Evolutionary conservation across 2,113 vertebrate genomes (phyloP), one percentile per base, ranked within the genome.

Genomic region (Phyllostomus hastatus): DNA sequence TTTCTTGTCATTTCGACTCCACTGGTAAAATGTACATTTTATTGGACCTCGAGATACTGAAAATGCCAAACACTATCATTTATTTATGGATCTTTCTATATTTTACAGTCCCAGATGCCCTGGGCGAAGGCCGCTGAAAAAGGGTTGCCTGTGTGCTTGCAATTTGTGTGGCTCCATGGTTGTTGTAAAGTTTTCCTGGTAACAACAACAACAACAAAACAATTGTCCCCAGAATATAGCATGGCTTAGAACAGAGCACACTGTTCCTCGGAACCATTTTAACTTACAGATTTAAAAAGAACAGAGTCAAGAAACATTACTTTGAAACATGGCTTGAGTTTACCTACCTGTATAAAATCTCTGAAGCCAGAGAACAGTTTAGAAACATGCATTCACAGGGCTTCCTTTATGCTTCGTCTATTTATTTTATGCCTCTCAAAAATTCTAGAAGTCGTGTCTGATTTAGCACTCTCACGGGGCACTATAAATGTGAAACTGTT

Each of bases 401-500:
- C 11, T 54, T 81, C 59, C 9, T 61, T 52, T 52, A 52, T 52
- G 66, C n/a, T 31, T 38, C 31, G 79, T 89, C 33, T 75, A 59
- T 90, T 94, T 93, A 57, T 79, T 80, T 93, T 86, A 61, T 57
- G 5, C 31, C n/a, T 93, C 83, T 79, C 48, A 88, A 90, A 94
- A 93, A 80, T 93, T 93, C 72, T 89, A n/a, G 33, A 87, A 95
- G 33, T 89, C 26, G 20, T 94, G 19, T 97, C 92, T 94, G 38
- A 76, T 95, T 54, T 88, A 95, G 16, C 1, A 35, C 82, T 88
- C 46, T 80, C 88, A 59, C 7, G 9, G 8, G 48, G n/a, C 41
- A 46, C 31, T 24, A 57, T 78, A 76, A 66, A 96, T 90, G 73
- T 81, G 52, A 88, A 54, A 33, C 76, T 85, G 31, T 82, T 96